Conservation (phyloP, 2,797 vertebrate species). For the Selene dorsalis region DNA sequence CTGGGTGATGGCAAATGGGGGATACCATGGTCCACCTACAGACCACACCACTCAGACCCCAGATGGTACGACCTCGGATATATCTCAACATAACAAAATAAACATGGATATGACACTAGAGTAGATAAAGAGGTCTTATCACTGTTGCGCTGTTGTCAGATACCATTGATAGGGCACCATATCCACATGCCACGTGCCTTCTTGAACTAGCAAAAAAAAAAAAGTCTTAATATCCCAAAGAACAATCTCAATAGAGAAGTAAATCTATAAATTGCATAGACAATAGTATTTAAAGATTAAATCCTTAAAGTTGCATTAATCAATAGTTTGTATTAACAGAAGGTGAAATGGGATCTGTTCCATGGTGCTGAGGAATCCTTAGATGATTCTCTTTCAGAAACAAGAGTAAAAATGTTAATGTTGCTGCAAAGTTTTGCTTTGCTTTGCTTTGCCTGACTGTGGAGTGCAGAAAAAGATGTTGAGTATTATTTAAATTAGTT, state of each 20-base stretch:
- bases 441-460: not conserved
- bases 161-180: not conserved
- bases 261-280: not conserved
- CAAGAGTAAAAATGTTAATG: not conserved
- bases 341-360: not conserved
- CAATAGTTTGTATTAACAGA: not conserved
- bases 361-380: not conserved
- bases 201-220: not conserved
- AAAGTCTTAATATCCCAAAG: no score
- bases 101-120: not conserved
- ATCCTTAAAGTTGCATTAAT: not conserved
- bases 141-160: not conserved
- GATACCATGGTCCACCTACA: slow-evolving; percentile 64
- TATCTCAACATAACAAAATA: not conserved
- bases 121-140: not conserved
- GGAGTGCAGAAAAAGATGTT: not conserved
- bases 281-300: not conserved
- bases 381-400: not conserved
- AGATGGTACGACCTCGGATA: slow-evolving; percentile 69
- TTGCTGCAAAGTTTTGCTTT: not conserved
- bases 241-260: not conserved
- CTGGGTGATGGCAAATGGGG: slow-evolving; percentile 76
- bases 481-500: not conserved
- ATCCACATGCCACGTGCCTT: not conserved
- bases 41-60: slow-evolving; percentile 81